Conservation (phyloP, 2,888 invertebrate genomes). For the Mellilla xanthometata region DNA sequence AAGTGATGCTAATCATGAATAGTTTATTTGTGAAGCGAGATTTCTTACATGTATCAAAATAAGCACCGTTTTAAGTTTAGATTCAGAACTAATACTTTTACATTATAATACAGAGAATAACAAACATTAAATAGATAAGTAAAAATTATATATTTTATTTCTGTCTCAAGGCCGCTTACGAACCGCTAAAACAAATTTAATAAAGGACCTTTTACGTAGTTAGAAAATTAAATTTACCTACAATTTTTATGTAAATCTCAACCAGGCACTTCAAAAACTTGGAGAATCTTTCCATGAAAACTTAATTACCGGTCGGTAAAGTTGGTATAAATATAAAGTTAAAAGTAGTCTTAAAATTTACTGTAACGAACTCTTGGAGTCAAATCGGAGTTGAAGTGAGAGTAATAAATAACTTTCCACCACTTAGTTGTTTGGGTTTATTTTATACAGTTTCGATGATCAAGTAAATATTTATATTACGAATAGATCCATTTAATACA, state of each 20-base stretch:
- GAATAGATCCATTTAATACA: no score
- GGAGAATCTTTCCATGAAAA: constrained; percentile 11
- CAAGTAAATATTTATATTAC: no score
- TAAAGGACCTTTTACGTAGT: background rate
- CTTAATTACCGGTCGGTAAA: constrained; percentile 14
- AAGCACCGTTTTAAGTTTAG: no score
- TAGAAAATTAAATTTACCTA: background rate
- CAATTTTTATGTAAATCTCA: background rate
- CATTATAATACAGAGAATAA: no score
- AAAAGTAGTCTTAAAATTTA: constrained; percentile 9
- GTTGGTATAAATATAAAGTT: constrained; percentile 10
- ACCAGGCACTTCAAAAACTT: constrained; percentile 1
- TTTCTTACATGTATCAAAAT: no score
- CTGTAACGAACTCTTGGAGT: constrained; percentile 6
- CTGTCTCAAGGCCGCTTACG: background rate
- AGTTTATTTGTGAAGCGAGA: no score
- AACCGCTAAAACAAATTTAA: background rate
- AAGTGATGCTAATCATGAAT: no score
- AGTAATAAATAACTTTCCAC: background rate
- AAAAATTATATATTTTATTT: no score
- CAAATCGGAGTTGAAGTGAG: constrained; percentile 6
- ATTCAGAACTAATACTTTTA: no score
- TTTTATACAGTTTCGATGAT: no score
- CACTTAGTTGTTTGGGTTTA: no score
- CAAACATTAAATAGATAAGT: no score